Conservation (phyloP, 35 echinoderm and acorn worm genomes). For the Heliocidaris tuberculata region DNA sequence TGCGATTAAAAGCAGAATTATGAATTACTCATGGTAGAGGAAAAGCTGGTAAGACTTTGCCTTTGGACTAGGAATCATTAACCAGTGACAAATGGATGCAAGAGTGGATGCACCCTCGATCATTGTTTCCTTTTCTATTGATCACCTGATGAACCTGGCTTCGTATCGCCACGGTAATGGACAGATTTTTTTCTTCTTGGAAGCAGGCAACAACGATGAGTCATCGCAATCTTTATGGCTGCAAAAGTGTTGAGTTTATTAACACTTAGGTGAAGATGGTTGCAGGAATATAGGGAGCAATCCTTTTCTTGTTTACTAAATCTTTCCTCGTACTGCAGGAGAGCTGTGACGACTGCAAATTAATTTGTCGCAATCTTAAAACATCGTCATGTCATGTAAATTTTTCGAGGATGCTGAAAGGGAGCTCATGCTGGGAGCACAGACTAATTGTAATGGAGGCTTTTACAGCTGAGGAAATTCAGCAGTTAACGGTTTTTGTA, state of each 20-base stretch:
- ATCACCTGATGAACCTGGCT: conserved; percentile 8
- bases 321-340: background rate
- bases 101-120: background rate
- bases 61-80: conserved; percentile 10
- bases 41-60: background rate
- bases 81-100: background rate
- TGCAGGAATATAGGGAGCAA: background rate
- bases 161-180: background rate
- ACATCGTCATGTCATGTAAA: background rate
- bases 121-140: background rate
- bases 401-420: background rate
- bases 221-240: background rate
- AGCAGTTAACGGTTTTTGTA: background rate
- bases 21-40: background rate
- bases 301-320: no score
- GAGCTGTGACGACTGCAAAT: background rate
- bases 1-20: background rate
- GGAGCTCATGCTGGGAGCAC: background rate
- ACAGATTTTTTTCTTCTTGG: background rate
- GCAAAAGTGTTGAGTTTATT: conserved; percentile 10
- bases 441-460: background rate
- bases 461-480: background rate
- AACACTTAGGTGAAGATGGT: background rate
- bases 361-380: background rate
- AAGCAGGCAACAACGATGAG: background rate